These are phyloP conservation scores for Ceratina calcarata DNA, from an alignment of 1,140 invertebrate genomes.

Conservation along the genomic window DNA sequence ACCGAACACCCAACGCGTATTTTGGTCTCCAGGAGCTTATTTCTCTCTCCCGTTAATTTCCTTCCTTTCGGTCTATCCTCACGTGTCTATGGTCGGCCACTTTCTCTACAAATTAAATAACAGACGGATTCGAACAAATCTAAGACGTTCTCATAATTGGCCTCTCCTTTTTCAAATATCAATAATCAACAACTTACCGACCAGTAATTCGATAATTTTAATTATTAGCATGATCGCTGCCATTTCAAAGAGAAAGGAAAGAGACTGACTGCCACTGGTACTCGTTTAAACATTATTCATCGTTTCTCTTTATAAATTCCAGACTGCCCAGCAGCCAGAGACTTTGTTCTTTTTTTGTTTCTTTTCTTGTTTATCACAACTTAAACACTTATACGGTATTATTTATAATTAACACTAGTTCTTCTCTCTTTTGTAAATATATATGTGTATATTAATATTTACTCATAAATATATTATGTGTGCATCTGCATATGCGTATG, in stretches of 20 bases:
- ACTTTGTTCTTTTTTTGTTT: constrained; percentile 56
- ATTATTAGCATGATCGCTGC: constrained; percentile 18
- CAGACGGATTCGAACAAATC: too few species aligned
- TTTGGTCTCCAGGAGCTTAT: too few species aligned
- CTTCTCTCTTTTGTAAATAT: constrained; percentile 72
- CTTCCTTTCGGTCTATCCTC: too few species aligned
- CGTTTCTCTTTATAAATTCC: constrained; percentile 61
- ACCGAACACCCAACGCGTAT: too few species aligned
- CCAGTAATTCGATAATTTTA: too few species aligned
- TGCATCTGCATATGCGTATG: constrained; percentile 74
- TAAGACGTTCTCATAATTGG: too few species aligned
- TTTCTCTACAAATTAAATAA: too few species aligned
- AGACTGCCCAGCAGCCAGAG: constrained; percentile 78
- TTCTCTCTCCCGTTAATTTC: too few species aligned
- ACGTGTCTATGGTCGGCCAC: too few species aligned
- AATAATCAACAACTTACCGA: too few species aligned
- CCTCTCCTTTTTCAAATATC: not conserved
- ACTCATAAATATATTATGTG: constrained; percentile 75
- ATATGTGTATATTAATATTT: constrained; percentile 78
- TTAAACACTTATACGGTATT: constrained; percentile 67
- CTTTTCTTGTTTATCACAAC: constrained; percentile 72
- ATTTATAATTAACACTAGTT: constrained; percentile 73
- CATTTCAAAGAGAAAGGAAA: constrained; percentile 54
- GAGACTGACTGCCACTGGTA: constrained; percentile 72
- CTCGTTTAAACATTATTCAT: not conserved